Conservation (phyloP, 2,113 vertebrate genomes). For the Speoplatyrhinus poulsoni region DNA sequence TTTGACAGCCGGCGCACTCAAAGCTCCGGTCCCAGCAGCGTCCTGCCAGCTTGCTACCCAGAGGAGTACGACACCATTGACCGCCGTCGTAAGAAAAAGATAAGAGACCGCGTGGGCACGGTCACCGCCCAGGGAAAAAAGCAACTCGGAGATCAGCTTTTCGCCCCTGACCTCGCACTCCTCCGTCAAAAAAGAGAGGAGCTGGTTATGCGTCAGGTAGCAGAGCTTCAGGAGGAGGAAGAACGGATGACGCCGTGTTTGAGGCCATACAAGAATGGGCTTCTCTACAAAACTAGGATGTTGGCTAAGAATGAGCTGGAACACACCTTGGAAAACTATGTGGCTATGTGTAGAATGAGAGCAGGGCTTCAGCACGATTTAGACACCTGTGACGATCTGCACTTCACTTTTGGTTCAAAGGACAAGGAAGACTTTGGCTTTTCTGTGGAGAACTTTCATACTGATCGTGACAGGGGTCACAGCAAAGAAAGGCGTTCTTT, state of each 20-base stretch:
- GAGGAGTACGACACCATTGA: conserved; percentile 87
- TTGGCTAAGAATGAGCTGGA: conserved; percentile 72
- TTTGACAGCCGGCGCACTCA: conserved; percentile 42
- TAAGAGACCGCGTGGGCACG: conserved; percentile 57
- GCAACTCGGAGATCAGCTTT: conserved; percentile 38
- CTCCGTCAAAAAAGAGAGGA: conserved; percentile 68
- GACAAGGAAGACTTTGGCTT: conserved; percentile 73
- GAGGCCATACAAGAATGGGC: conserved; percentile 82
- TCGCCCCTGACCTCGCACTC: conserved; percentile 51
- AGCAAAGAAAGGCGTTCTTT: conserved; percentile 43
- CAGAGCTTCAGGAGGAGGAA: conserved; percentile 72
- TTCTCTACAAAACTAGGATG: conserved; percentile 85
- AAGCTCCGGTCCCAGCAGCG: conserved; percentile 42
- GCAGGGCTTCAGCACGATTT: conserved; percentile 76
- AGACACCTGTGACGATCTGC: conserved; percentile 78
- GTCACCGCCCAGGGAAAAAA: conserved; percentile 36
- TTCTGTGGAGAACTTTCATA: conserved; percentile 47
- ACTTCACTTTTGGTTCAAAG: conserved; percentile 71
- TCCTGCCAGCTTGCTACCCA: conserved; percentile 76
- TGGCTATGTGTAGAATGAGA: conserved; percentile 55
- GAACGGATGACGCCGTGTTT: conserved; percentile 71
- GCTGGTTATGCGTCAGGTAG: conserved; percentile 65
- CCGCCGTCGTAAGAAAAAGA: conserved; percentile 81
- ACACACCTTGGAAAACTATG: conserved; percentile 67
- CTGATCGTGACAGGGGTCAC: conserved; percentile 38